These are phyloP conservation scores for Nothoprocta perdicaria DNA, from an alignment of 2,113 vertebrate genomes.

Conservation along the genomic window DNA sequence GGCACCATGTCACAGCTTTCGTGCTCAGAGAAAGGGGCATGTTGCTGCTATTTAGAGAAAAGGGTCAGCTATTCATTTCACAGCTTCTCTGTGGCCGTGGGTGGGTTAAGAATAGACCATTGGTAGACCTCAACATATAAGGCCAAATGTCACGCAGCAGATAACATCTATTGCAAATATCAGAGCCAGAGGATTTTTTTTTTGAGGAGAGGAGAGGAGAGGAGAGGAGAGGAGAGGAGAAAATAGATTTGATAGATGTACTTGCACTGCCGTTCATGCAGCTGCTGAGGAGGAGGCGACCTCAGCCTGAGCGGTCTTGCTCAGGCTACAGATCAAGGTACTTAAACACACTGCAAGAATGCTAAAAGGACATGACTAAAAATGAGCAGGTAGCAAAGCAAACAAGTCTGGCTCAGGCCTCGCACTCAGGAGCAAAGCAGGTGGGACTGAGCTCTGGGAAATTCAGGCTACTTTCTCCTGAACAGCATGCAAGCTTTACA, in stretches of 20 bases:
- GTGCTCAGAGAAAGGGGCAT: accelerated
- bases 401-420: not conserved
- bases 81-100: not conserved
- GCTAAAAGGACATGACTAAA: not conserved
- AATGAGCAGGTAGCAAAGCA: not conserved
- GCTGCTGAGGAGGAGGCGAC: not conserved
- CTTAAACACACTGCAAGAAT: not conserved
- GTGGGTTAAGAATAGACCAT: not conserved
- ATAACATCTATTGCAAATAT: constrained; percentile 51
- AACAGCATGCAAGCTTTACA: not conserved
- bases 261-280: not conserved
- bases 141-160: constrained; percentile 51
- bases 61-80: not conserved
- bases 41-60: not conserved
- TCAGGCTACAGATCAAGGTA: too few species aligned
- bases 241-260: not conserved
- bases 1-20: accelerated
- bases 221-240: too few species aligned
- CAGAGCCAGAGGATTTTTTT: not conserved
- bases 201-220: not conserved
- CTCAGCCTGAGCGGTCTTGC: accelerated
- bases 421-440: not conserved
- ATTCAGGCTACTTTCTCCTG: not conserved
- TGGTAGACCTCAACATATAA: not conserved
- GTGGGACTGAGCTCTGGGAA: not conserved